phyloP scores from a whole-genome alignment of 1,140 invertebrate species.

The Fopius arisanus region DNA sequence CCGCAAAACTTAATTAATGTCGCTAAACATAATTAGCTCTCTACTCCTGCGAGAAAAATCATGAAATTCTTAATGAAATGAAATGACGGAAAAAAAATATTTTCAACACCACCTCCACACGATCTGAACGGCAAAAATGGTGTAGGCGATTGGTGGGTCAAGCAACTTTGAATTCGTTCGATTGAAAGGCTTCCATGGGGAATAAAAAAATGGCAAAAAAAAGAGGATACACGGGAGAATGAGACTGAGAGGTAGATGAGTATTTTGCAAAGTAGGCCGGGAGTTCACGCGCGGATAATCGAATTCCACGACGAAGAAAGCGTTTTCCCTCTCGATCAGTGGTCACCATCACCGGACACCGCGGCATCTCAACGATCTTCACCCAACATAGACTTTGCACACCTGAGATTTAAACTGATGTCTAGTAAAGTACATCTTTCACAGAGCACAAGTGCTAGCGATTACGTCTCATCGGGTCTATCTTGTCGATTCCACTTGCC shows the following conservation, averaged over 20 bases:
- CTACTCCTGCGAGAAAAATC: too few species aligned
- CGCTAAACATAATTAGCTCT: too few species aligned
- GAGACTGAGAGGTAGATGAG: conserved; percentile 8
- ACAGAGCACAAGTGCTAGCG: neutral
- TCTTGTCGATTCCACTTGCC: neutral
- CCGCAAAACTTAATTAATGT: too few species aligned
- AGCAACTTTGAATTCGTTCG: too few species aligned
- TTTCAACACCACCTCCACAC: too few species aligned
- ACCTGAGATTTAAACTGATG: neutral
- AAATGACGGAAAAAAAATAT: too few species aligned
- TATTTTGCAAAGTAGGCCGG: conserved; percentile 38
- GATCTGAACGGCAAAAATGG: too few species aligned
- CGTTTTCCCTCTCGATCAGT: conserved; percentile 40
- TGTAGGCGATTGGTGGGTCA: too few species aligned
- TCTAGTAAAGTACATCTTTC: neutral
- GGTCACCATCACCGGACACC: conserved; percentile 28
- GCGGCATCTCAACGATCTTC: neutral
- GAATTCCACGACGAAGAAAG: conserved; percentile 41
- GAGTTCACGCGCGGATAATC: conserved; percentile 41
- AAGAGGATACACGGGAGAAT: neutral
- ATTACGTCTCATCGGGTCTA: neutral
- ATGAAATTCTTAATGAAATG: too few species aligned
- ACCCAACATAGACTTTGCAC: neutral
- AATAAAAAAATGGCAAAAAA: neutral
- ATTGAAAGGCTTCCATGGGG: too few species aligned